Conservation (phyloP, 2,113 vertebrate species). For the Alexandromys fortis region DNA sequence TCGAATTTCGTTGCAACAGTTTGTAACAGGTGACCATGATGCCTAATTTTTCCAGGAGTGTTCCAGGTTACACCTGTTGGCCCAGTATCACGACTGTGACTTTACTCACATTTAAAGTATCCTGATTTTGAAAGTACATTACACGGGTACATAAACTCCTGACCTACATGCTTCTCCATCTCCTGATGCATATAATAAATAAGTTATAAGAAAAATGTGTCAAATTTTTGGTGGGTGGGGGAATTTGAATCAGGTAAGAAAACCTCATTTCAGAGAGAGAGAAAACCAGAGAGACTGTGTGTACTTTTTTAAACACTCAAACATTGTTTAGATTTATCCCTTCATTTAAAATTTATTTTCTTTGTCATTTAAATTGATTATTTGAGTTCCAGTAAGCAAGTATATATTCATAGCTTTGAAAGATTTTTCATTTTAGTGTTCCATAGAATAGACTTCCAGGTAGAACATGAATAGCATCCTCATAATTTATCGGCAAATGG, state of each 20-base stretch:
- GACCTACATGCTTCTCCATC: not conserved
- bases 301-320: not conserved
- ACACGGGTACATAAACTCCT: not conserved
- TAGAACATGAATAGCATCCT: not conserved
- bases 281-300: not conserved
- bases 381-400: not conserved
- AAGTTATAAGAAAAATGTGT: not conserved
- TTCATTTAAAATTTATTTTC: constrained; percentile 45
- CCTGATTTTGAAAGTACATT: not conserved
- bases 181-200: not conserved
- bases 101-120: not conserved
- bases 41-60: not conserved
- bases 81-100: not conserved
- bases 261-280: not conserved
- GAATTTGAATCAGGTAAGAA: not conserved
- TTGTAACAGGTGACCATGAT: not conserved
- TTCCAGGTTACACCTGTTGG: not conserved
- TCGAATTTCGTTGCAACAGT: not conserved
- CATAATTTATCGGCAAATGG: not conserved
- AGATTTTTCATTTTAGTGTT: not conserved
- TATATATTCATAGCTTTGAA: not conserved
- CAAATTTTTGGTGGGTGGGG: not conserved
- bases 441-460: not conserved
- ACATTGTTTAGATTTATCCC: not conserved
- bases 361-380: not conserved